Evolutionary conservation across 2,113 vertebrate genomes (phyloP).

Genomic region (Azemiops feae): DNA sequence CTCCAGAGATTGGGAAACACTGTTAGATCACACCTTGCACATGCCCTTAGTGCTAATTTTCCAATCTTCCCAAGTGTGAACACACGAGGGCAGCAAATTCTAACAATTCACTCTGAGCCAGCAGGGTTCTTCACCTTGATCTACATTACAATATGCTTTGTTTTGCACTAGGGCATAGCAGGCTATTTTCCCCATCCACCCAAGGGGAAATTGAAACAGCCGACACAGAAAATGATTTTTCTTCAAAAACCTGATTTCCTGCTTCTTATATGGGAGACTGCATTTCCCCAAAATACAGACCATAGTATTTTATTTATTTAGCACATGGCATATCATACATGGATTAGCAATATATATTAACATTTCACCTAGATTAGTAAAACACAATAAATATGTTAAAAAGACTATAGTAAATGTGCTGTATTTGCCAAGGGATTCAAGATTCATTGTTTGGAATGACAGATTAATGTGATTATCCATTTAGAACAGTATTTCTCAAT

Average conservation of each 20-base stretch:
- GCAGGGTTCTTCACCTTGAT: background rate
- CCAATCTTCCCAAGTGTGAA: fast-evolving
- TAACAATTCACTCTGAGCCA: background rate
- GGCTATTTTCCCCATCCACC: background rate
- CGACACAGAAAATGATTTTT: background rate
- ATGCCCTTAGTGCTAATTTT: fast-evolving
- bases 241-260: background rate
- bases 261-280: background rate
- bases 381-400: background rate
- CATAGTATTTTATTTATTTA: background rate
- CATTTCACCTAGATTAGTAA: no score
- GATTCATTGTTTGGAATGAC: background rate
- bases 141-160: background rate
- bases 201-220: background rate
- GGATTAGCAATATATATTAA: no score
- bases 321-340: no score
- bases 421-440: background rate
- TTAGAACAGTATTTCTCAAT: background rate
- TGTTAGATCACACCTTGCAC: background rate
- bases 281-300: background rate
- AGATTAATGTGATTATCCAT: background rate
- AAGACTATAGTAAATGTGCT: background rate
- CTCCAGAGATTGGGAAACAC: background rate
- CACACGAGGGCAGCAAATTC: background rate
- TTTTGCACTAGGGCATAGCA: background rate